Evolutionary conservation across 1,140 invertebrate genomes (phyloP).

Genomic region (Amphibalanus amphitrite): DNA sequence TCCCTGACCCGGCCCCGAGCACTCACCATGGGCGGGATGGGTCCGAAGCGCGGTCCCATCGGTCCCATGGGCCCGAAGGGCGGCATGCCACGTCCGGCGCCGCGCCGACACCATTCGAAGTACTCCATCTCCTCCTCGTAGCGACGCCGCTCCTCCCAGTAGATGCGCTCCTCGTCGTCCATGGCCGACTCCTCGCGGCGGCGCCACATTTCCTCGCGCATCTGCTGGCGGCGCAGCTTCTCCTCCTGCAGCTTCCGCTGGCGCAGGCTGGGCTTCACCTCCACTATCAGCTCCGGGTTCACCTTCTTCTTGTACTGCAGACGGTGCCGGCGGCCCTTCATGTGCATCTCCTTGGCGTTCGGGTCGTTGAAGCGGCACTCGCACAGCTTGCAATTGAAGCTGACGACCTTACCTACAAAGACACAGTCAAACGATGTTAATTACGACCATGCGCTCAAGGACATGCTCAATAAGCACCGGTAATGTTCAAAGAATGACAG

Average conservation of each 20-base stretch:
- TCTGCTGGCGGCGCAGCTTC: constrained; percentile 48
- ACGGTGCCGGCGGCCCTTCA: constrained; percentile 90
- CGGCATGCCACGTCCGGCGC: constrained; percentile 21
- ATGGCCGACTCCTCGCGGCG: constrained; percentile 34
- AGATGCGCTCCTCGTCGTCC: constrained; percentile 56
- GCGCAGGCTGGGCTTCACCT: constrained; percentile 78
- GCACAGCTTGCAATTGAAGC: constrained; percentile 96
- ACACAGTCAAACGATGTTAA: background rate
- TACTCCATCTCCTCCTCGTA: constrained; percentile 66
- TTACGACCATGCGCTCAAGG: background rate
- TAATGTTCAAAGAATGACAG: no score
- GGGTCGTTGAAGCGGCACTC: constrained; percentile 98
- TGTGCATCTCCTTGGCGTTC: constrained; percentile 99
- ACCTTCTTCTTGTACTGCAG: constrained; percentile 94
- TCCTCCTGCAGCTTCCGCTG: constrained; percentile 76
- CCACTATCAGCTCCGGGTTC: constrained; percentile 82
- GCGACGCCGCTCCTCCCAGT: constrained; percentile 68
- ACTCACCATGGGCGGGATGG: constrained; percentile 27
- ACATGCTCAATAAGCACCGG: no score
- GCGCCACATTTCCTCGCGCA: constrained; percentile 26
- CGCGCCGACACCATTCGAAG: constrained; percentile 48
- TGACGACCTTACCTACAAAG: constrained; percentile 51
- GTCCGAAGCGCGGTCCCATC: constrained; percentile 15
- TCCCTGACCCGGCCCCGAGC: no score
- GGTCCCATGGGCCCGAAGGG: constrained; percentile 15